Percentiles rank a stretch among this genome's conserved stretches.
Conservation (phyloP, 2,113 vertebrate species). For the Protomyctophum bolini region DNA sequence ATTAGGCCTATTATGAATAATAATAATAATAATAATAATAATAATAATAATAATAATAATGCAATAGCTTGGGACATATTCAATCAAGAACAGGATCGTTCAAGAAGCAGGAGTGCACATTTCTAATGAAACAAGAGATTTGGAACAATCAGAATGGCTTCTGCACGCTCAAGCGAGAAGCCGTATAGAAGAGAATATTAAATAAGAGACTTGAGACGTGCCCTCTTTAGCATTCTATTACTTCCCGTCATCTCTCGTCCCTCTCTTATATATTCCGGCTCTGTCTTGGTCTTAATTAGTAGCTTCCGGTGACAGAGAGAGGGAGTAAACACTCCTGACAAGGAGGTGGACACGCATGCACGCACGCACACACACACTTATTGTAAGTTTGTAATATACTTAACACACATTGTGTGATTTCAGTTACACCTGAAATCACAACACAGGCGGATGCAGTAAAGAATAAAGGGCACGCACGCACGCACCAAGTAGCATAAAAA, state of each 20-base stretch:
- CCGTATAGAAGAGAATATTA: too few relatives aligned
- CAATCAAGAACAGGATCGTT: too few relatives aligned
- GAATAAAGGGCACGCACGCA: neutral
- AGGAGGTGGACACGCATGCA: constrained; percentile 48
- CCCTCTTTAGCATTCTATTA: constrained; percentile 9
- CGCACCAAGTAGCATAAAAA: constrained; percentile 4
- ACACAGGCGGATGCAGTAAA: neutral
- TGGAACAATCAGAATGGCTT: too few relatives aligned
- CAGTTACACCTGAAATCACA: neutral
- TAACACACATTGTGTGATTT: neutral
- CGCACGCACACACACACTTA: constrained; percentile 12
- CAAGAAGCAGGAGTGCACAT: too few relatives aligned
- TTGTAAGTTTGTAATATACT: neutral
- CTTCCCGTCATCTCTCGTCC: constrained; percentile 20
- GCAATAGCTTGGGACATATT: too few relatives aligned
- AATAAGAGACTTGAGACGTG: constrained; percentile 2
- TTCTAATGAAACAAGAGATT: too few relatives aligned
- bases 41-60: too few relatives aligned
- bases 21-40: too few relatives aligned
- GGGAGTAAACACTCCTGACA: constrained; percentile 52
- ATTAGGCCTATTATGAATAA: too few relatives aligned
- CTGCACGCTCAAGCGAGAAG: too few relatives aligned
- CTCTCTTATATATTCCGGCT: constrained; percentile 39
- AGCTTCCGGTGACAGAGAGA: constrained; percentile 32
- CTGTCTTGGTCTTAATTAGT: constrained; percentile 56